These are phyloP conservation scores for Subacronicta megacephala DNA, from an alignment of 2,888 invertebrate species.

Conservation along the genomic window DNA sequence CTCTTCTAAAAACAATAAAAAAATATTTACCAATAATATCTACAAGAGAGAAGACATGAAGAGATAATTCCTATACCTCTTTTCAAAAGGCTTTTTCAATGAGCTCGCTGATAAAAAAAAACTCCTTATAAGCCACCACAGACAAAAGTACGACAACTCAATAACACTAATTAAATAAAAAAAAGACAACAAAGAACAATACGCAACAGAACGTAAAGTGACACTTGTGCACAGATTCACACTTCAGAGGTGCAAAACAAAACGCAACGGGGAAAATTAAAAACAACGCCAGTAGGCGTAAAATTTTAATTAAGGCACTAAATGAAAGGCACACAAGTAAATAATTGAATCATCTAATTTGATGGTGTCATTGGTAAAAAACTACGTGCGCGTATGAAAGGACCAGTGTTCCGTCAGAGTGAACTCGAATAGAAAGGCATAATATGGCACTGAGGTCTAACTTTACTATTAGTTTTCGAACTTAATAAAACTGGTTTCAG, in stretches of 20 bases:
- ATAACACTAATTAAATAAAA: constrained; percentile 49
- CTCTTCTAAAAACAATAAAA: constrained; percentile 65
- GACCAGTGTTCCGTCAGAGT: constrained; percentile 74
- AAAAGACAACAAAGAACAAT: constrained; percentile 57
- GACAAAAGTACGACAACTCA: constrained; percentile 29
- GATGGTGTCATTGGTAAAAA: constrained; percentile 78
- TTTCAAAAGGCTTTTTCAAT: constrained; percentile 2
- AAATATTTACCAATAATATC: no score
- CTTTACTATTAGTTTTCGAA: constrained; percentile 53
- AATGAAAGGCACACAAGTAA: constrained; percentile 74
- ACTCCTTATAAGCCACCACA: constrained; percentile 1
- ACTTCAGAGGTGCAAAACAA: constrained; percentile 87
- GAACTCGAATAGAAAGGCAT: constrained; percentile 66
- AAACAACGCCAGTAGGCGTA: constrained; percentile 70
- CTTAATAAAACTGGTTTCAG: constrained; percentile 22
- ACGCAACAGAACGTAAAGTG: constrained; percentile 68
- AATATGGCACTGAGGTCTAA: constrained; percentile 49
- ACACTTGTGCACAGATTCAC: constrained; percentile 77
- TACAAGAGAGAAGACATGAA: no score
- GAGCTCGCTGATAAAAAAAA: constrained; percentile 25
- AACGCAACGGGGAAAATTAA: constrained; percentile 72
- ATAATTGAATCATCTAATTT: constrained; percentile 85
- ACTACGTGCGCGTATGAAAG: constrained; percentile 69
- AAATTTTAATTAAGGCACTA: constrained; percentile 88
- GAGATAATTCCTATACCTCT: no score